These are phyloP conservation scores for Macrotus californicus DNA, from an alignment of 2,113 vertebrate genomes.

Conservation along the genomic window DNA sequence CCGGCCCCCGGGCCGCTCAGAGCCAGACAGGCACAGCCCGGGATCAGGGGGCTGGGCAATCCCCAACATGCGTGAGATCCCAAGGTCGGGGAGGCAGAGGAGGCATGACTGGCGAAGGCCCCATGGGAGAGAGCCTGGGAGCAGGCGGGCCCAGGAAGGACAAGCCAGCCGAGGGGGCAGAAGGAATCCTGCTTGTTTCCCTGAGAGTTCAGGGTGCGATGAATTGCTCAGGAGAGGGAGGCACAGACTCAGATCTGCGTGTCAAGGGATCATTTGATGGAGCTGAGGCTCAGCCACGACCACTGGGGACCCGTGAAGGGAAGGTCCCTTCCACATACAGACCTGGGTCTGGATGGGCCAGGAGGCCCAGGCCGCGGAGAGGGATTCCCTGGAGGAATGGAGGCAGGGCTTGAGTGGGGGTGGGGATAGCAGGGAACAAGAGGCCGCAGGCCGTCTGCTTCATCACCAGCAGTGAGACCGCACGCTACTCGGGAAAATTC, in stretches of 20 bases:
- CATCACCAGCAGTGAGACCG: neutral
- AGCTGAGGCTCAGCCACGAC: neutral
- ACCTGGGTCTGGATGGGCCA: neutral
- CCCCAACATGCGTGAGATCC: accelerated
- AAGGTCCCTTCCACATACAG: neutral
- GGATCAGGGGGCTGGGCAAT: no score
- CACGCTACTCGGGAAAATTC: neutral
- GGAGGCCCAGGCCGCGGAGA: accelerated
- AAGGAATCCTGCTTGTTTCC: neutral
- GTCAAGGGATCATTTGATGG: accelerated
- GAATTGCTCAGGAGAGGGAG: accelerated
- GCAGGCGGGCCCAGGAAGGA: neutral
- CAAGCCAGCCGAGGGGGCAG: neutral
- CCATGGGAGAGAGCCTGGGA: no score
- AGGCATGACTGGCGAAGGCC: no score
- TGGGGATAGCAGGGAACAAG: neutral
- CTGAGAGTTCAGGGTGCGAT: accelerated
- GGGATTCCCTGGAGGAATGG: neutral
- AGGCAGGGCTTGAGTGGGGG: neutral
- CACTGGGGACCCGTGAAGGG: neutral
- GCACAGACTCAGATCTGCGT: neutral
- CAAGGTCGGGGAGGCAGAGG: accelerated
- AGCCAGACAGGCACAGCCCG: accelerated
- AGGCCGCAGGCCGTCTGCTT: neutral
- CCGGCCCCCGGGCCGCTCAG: accelerated